Percentiles rank a stretch among this genome's conserved stretches.
phyloP scores from a whole-genome alignment of 1,140 invertebrate species.

The Mylabris phalerata region DNA sequence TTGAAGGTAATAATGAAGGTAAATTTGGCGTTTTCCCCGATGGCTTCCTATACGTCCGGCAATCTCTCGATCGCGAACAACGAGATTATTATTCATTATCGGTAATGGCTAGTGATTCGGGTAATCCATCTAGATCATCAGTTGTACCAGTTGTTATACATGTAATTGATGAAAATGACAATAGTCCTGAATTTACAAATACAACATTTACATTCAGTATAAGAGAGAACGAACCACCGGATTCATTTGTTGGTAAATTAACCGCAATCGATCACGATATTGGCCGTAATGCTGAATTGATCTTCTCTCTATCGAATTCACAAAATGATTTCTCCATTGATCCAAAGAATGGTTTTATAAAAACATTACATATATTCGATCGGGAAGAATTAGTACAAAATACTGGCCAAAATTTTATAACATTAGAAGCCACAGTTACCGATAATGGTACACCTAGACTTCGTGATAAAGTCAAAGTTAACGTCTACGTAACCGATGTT shows the following conservation, averaged over 20 bases:
- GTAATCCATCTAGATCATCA: constrained; percentile 65
- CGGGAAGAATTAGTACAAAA: constrained; percentile 72
- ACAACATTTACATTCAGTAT: constrained; percentile 78
- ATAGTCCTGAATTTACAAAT: constrained; percentile 82
- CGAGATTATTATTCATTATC: constrained; percentile 84
- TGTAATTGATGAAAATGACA: constrained; percentile 94
- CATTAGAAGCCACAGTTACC: constrained; percentile 74
- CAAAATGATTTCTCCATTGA: constrained; percentile 84
- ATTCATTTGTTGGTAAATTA: constrained; percentile 85
- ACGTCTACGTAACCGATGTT: constrained; percentile 80
- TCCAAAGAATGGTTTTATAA: constrained; percentile 86
- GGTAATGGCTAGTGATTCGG: constrained; percentile 73
- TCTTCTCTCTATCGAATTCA: constrained; percentile 69
- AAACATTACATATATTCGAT: constrained; percentile 78
- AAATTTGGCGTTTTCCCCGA: constrained; percentile 89
- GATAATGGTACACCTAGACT: constrained; percentile 79
- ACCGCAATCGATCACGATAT: constrained; percentile 85
- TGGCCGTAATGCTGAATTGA: constrained; percentile 85
- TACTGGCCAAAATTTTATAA: constrained; percentile 69
- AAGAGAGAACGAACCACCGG: constrained; percentile 79
- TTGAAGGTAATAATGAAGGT: constrained; percentile 72
- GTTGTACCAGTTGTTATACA: constrained; percentile 82
- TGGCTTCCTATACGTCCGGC: constrained; percentile 78
- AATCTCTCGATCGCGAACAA: constrained; percentile 78
- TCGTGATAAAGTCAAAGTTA: constrained; percentile 81